These are phyloP conservation scores for Diadumene lineata DNA, from an alignment of 92 coral and sea anemone species.

Conservation along the genomic window DNA sequence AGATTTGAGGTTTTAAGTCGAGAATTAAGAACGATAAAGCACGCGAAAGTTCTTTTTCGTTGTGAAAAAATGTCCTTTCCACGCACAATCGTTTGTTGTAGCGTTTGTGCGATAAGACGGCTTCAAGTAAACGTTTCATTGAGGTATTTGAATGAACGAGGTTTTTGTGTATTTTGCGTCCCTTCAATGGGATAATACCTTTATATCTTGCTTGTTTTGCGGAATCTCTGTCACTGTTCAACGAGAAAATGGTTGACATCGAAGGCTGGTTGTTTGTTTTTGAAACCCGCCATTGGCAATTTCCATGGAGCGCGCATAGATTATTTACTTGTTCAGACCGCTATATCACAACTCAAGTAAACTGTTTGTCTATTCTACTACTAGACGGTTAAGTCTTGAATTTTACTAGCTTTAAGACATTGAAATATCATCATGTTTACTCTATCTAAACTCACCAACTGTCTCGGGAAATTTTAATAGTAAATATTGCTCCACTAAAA, in stretches of 20 bases:
- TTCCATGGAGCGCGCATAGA: slow-evolving; percentile 17
- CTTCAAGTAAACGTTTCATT: slow-evolving; percentile 25
- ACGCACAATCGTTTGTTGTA: slow-evolving; percentile 7
- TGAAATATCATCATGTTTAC: slow-evolving; percentile 32
- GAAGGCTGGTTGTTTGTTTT: slow-evolving; percentile 9
- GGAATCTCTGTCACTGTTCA: slow-evolving; percentile 42
- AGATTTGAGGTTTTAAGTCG: too few relatives aligned
- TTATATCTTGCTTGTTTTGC: slow-evolving; percentile 47
- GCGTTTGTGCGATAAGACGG: slow-evolving; percentile 25
- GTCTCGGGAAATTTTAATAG: slow-evolving; percentile 56
- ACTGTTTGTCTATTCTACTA: slow-evolving; percentile 38
- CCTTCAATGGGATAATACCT: slow-evolving; percentile 39
- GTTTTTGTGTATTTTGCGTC: slow-evolving; percentile 37
- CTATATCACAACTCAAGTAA: slow-evolving; percentile 28
- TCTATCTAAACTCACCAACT: slow-evolving; percentile 39
- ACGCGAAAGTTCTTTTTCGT: neutral
- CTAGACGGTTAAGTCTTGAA: slow-evolving; percentile 37
- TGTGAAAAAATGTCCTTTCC: neutral
- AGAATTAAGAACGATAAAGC: neutral
- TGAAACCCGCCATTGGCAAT: slow-evolving; percentile 18
- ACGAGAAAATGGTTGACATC: slow-evolving; percentile 50
- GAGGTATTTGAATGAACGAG: slow-evolving; percentile 28
- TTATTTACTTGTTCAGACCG: slow-evolving; percentile 16
- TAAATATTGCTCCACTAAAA: slow-evolving; percentile 62
- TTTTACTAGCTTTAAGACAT: slow-evolving; percentile 18